A percentile compares a stretch with the other conserved stretches of the same genome.
Evolutionary conservation across 2,888 invertebrate genomes (phyloP).

Genomic region (Mystacides longicornis): DNA sequence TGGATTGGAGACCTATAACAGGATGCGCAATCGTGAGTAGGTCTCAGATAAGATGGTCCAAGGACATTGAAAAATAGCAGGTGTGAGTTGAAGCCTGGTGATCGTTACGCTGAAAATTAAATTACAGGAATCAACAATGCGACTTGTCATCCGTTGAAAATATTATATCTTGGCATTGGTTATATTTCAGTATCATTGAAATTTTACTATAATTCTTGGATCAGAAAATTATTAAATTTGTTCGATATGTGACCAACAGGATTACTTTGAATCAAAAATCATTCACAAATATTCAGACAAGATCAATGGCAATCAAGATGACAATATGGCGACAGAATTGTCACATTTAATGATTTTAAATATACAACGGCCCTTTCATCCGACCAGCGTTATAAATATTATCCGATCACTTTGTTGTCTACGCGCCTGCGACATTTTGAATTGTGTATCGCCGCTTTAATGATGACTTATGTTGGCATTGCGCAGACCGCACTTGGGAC

Average conservation of each 20-base stretch:
- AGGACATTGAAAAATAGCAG: no score
- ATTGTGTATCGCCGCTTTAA: not conserved
- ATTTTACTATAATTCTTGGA: not conserved
- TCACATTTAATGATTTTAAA: not conserved
- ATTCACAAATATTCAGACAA: no score
- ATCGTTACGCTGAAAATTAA: no score
- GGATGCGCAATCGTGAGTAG: no score
- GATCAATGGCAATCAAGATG: not conserved
- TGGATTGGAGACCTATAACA: no score
- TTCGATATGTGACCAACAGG: not conserved
- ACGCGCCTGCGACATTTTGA: not conserved
- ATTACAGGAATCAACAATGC: no score
- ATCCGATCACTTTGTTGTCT: not conserved
- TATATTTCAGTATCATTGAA: not conserved
- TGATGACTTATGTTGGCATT: not conserved
- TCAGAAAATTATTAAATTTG: not conserved
- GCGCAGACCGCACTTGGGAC: not conserved
- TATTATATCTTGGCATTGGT: no score
- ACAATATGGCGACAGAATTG: conserved; percentile 1
- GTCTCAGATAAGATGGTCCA: no score
- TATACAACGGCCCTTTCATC: not conserved
- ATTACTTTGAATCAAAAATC: not conserved
- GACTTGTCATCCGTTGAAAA: no score
- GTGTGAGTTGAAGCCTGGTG: no score
- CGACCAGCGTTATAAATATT: not conserved